Base-by-base conservation (phyloP, 2,888 invertebrate species). In the Lampropteryx suffumata region DNA sequence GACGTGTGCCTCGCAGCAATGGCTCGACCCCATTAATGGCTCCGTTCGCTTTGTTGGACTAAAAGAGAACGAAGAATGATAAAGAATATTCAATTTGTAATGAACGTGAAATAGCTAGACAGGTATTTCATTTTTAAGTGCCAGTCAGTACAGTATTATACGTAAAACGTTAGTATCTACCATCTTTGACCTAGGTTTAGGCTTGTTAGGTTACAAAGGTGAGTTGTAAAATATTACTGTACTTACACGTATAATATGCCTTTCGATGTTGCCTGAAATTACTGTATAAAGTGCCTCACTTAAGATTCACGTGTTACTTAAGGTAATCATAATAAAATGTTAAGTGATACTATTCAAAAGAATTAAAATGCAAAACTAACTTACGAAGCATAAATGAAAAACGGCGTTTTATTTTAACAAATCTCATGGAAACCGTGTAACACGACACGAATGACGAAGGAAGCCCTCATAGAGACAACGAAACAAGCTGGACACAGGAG, bases 401-500 rank as follows among this genome's bases (percentile, higher is more conserved):
- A 32, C 27, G 34, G 17, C 10, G 27, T 0, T 10, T 8, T 10
- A 4, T 33, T 10, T 3, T 4, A 21, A 17, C 4, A n/a, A 28
- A 49, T 42, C 12, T 17, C 13, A 27, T 29, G 8, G 33, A 35
- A 42, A 42, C 24, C 33, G 37, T 37, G 12, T 35, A 51, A 33
- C 37, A 46, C 13, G 33, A 33, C 37, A 46, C 13, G 33, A 42
- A 21, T 33, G 17, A 45, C 39, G 37, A 50, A 28, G 33, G 43
- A 43, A 27, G 39, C 10, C 34, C 9, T 42, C 36, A 11, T 62
- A 61, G 58, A 64, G 72, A 75, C 79, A 75, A 69, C 76, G 76
- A 74, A 79, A 79, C 73, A 81, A 76, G 76, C 73, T 65, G 65
- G 68, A 68, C 70, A 61, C 61, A 60, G 58, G 62, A 70, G 72